Conservation (phyloP, 2,797 vertebrate species). For the Characodon lateralis region DNA sequence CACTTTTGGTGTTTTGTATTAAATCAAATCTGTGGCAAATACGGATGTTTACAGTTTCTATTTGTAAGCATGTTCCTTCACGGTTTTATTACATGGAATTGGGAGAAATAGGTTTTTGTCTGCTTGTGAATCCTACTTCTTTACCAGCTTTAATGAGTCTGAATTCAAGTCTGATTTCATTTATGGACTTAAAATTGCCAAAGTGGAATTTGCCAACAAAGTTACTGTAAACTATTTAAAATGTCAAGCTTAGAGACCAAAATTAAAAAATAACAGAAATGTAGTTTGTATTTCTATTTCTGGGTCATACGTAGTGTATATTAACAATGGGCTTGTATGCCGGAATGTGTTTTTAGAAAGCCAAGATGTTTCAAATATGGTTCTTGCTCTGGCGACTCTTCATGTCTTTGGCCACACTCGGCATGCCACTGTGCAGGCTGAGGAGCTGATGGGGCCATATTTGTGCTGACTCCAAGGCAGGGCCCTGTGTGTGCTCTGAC, state of each 20-base stretch:
- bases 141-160: not conserved
- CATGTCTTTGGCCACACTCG: conserved; percentile 45
- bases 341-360: conserved; percentile 19
- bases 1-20: too few species aligned
- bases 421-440: conserved; percentile 57
- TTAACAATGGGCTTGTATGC: conserved; percentile 28
- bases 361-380: conserved; percentile 21
- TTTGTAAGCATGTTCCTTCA: too few species aligned
- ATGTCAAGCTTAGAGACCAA: conserved; percentile 3
- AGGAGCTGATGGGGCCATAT: conserved; percentile 63
- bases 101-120: not conserved
- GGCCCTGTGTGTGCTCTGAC: conserved; percentile 53
- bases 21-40: too few species aligned
- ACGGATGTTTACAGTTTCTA: too few species aligned
- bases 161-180: not conserved
- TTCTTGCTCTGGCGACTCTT: conserved; percentile 35
- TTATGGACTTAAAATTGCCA: not conserved
- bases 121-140: not conserved
- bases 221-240: not conserved
- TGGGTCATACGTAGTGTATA: conserved; percentile 37
- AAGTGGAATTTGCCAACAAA: not conserved
- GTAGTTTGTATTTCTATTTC: conserved; percentile 34
- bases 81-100: not conserved
- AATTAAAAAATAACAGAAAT: conserved; percentile 24
- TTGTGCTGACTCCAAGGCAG: conserved; percentile 77